Evolutionary conservation across 2,797 vertebrate genomes (phyloP).

Genomic region (Anguilla pacifica): DNA sequence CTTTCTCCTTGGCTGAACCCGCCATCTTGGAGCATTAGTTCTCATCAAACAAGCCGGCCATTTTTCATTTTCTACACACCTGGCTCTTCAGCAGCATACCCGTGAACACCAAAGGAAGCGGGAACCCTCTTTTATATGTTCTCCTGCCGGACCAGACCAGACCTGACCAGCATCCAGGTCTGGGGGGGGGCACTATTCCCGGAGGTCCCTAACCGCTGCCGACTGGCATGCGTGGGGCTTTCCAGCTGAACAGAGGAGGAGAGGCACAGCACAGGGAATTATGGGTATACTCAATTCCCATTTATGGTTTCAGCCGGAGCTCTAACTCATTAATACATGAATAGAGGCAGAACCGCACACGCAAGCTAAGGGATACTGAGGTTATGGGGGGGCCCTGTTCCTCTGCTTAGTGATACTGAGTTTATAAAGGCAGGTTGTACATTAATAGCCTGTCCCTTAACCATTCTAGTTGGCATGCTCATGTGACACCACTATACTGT

Average conservation of each 20-base stretch:
- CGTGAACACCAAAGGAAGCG: neutral
- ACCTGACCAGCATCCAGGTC: neutral
- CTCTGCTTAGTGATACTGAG: neutral
- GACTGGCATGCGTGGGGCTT: neutral
- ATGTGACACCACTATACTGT: too few relatives aligned
- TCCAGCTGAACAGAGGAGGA: neutral
- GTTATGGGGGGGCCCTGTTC: neutral
- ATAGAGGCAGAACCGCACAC: neutral
- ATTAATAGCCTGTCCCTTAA: too few relatives aligned
- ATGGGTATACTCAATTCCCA: neutral
- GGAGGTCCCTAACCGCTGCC: neutral
- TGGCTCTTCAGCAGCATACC: neutral
- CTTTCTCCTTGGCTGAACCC: neutral
- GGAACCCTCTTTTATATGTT: neutral
- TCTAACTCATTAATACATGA: too few relatives aligned
- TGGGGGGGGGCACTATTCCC: neutral
- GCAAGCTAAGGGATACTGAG: neutral
- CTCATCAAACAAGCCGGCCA: neutral
- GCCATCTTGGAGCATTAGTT: constrained; percentile 10
- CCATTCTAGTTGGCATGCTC: too few relatives aligned
- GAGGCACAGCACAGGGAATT: neutral
- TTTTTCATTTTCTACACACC: neutral
- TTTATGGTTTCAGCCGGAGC: neutral
- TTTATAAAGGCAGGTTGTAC: neutral
- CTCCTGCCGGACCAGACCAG: neutral